A percentile compares a stretch with the other conserved stretches of the same genome.
Evolutionary conservation across 2,797 vertebrate species (phyloP).

Genomic region (Epinephelus awoara): DNA sequence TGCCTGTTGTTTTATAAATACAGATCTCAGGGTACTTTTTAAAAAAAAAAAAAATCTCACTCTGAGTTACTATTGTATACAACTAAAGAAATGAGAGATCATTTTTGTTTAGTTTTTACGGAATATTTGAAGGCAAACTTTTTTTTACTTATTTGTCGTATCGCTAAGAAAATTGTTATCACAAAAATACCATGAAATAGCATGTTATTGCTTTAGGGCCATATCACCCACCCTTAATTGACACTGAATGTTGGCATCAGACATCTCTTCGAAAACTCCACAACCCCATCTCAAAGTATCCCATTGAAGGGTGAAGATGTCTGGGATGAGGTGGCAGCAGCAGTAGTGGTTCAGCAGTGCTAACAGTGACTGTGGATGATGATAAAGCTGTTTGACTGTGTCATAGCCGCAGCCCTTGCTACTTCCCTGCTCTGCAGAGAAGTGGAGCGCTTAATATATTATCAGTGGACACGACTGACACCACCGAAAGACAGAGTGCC

Average conservation of each 20-base stretch:
- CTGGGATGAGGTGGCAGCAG: constrained; percentile 15
- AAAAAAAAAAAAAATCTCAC: too few species aligned
- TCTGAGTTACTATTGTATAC: too few species aligned
- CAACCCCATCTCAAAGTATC: neutral
- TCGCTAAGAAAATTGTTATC: too few species aligned
- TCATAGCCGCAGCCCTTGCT: constrained; percentile 85
- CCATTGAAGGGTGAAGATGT: constrained; percentile 4
- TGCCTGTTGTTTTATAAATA: too few species aligned
- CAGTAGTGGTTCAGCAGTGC: neutral
- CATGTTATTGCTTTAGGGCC: too few species aligned
- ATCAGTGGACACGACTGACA: constrained; percentile 92
- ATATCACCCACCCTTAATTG: too few species aligned
- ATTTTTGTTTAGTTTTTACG: too few species aligned
- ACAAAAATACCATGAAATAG: too few species aligned
- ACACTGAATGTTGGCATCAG: neutral
- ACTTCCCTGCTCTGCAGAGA: constrained; percentile 90
- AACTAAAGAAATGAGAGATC: too few species aligned
- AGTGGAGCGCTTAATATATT: constrained; percentile 95
- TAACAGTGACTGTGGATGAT: constrained; percentile 85
- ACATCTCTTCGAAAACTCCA: neutral
- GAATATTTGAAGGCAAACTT: too few species aligned
- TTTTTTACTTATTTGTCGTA: too few species aligned
- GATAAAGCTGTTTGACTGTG: constrained; percentile 93
- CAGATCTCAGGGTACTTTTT: too few species aligned
- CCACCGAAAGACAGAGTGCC: constrained; percentile 92